phyloP scores from a whole-genome alignment of 1,140 invertebrate species.

The Bombus sibiricus region DNA sequence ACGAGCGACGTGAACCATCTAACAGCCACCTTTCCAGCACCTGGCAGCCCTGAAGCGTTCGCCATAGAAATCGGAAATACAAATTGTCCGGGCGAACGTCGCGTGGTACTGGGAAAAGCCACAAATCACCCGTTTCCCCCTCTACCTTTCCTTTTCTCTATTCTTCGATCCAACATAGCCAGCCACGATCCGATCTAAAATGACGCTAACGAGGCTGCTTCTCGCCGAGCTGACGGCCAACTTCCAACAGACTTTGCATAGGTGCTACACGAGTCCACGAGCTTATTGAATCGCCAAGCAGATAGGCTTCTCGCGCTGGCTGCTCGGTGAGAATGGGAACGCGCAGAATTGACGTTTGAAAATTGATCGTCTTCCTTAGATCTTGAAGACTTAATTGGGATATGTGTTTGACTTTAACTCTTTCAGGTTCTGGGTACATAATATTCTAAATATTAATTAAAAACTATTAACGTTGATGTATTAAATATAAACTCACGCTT shows the following conservation, averaged over 20 bases:
- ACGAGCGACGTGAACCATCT: conserved; percentile 47
- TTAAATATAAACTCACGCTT: background rate
- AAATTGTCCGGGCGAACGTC: conserved; percentile 73
- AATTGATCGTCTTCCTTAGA: conserved; percentile 8
- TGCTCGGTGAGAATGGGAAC: background rate
- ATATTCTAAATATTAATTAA: too few relatives aligned
- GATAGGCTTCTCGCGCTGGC: conserved; percentile 1
- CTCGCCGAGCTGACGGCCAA: conserved; percentile 51
- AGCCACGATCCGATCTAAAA: conserved; percentile 69
- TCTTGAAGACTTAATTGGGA: conserved; percentile 27
- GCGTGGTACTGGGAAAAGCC: conserved; percentile 68
- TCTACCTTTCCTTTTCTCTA: background rate
- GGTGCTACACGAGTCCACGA: background rate
- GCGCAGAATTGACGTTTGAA: conserved; percentile 17
- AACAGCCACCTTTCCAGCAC: conserved; percentile 61
- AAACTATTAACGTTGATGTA: too few relatives aligned
- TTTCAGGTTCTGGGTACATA: too few relatives aligned
- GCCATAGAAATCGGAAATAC: conserved; percentile 73
- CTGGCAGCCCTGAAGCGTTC: conserved; percentile 63
- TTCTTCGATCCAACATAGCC: conserved; percentile 20
- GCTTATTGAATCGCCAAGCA: conserved; percentile 28
- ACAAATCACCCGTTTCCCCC: conserved; percentile 72
- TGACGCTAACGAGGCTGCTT: conserved; percentile 73
- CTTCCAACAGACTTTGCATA: conserved; percentile 24
- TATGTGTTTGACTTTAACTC: too few relatives aligned